Conservation (phyloP, 2,888 invertebrate species). For the Neoscelio sp. region DNA sequence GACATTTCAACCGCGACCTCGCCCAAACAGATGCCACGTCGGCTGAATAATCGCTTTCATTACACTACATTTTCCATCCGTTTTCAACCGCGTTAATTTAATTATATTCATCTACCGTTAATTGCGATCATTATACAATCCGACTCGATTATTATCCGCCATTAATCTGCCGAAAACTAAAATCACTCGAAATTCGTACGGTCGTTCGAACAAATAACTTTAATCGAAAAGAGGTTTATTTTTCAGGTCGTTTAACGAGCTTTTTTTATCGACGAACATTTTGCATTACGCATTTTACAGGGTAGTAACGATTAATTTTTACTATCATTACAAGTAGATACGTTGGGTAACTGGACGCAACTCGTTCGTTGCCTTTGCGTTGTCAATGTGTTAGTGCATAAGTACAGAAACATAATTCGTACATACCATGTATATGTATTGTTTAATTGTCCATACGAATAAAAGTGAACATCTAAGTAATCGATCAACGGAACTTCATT, state of each 20-base stretch:
- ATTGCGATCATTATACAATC: constrained; percentile 22
- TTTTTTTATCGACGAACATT: constrained; percentile 76
- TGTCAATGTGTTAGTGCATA: constrained; percentile 80
- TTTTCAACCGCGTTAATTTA: constrained; percentile 46
- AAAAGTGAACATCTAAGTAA: constrained; percentile 65
- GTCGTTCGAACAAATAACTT: constrained; percentile 1
- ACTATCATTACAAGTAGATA: constrained; percentile 76
- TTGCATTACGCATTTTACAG: constrained; percentile 81
- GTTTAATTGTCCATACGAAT: constrained; percentile 80
- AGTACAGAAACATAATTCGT: constrained; percentile 80
- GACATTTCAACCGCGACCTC: constrained; percentile 49
- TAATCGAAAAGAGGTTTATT: constrained; percentile 11
- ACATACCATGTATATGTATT: constrained; percentile 81
- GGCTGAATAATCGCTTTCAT: constrained; percentile 56
- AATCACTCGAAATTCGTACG: background rate
- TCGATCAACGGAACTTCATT: constrained; percentile 22
- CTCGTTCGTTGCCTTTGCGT: constrained; percentile 70
- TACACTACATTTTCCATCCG: constrained; percentile 45
- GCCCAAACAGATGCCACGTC: constrained; percentile 41
- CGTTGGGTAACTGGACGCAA: constrained; percentile 65
- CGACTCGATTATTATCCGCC: constrained; percentile 1
- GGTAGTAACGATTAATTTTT: constrained; percentile 80
- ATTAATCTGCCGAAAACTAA: no score
- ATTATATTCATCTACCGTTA: constrained; percentile 39
- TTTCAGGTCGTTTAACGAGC: constrained; percentile 29